Conservation (phyloP, 2,113 vertebrate species). For the Mixornis gularis region DNA sequence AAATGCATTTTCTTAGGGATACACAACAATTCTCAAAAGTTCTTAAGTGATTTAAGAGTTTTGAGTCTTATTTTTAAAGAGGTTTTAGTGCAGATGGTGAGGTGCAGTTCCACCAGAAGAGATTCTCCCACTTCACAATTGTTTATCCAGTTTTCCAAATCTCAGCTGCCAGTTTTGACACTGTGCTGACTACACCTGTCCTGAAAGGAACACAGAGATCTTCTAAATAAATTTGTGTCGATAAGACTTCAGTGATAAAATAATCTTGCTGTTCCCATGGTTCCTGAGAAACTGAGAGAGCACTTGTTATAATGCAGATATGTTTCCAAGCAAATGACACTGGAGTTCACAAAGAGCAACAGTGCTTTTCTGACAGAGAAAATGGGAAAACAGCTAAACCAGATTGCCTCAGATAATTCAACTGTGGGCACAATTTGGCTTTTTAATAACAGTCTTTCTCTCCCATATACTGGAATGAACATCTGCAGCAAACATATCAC, state of each 20-base stretch:
- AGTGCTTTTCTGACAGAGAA: background rate
- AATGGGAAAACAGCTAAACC: background rate
- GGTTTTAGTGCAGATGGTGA: background rate
- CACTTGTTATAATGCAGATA: constrained; percentile 2
- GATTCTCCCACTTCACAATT: constrained; percentile 30
- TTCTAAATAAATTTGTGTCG: background rate
- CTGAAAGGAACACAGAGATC: constrained; percentile 23
- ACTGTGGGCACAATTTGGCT: background rate
- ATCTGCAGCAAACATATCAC: background rate
- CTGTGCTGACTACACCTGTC: constrained; percentile 43
- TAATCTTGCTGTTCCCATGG: constrained; percentile 42
- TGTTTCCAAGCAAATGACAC: constrained; percentile 18
- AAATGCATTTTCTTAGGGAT: background rate
- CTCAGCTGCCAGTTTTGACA: constrained; percentile 36
- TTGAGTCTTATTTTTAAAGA: background rate
- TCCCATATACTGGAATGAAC: background rate
- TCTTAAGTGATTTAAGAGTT: constrained; percentile 32
- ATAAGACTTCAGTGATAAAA: constrained; percentile 23
- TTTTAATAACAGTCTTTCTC: background rate
- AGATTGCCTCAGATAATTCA: background rate
- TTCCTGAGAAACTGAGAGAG: constrained; percentile 21
- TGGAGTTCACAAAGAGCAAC: background rate
- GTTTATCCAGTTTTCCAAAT: background rate
- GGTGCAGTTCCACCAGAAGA: background rate
- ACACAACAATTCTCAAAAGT: constrained; percentile 28